phyloP scores from a whole-genome alignment of 2,888 invertebrate genomes.

The Aporophyla lueneburgensis region DNA sequence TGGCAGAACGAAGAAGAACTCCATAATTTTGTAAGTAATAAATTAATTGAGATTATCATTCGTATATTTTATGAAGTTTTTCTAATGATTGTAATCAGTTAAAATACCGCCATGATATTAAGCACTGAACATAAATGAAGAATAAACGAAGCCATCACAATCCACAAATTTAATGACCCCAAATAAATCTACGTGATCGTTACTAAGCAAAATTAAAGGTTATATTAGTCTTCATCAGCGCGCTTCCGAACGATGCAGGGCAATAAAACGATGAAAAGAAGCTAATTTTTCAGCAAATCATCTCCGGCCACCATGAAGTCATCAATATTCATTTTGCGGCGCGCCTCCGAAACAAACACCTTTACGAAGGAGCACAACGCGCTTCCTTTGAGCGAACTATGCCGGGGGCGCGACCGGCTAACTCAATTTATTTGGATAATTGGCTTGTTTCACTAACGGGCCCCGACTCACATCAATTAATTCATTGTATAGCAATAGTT shows the following conservation, averaged over 20 bases:
- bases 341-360: slow-evolving; percentile 90
- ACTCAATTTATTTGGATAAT: slow-evolving; percentile 89
- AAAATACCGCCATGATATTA: slow-evolving; percentile 39
- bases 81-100: slow-evolving; percentile 29
- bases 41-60: slow-evolving; percentile 4
- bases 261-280: slow-evolving; percentile 91
- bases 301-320: slow-evolving; percentile 89
- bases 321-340: slow-evolving; percentile 90
- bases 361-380: slow-evolving; percentile 82
- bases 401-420: slow-evolving; percentile 78
- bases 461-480: slow-evolving; percentile 76
- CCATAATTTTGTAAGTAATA: neutral
- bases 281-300: slow-evolving; percentile 90
- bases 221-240: slow-evolving; percentile 89
- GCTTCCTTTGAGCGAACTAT: slow-evolving; percentile 87
- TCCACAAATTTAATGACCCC: slow-evolving; percentile 67
- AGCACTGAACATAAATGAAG: slow-evolving; percentile 44
- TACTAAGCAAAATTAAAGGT: slow-evolving; percentile 88
- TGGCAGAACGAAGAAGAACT: neutral
- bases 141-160: slow-evolving; percentile 58
- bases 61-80: neutral
- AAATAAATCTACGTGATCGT: slow-evolving; percentile 80
- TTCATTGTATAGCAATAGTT: slow-evolving; percentile 54
- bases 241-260: slow-evolving; percentile 81
- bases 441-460: slow-evolving; percentile 85